Percentiles rank a stretch among this genome's conserved stretches.
Conservation (phyloP, 2,888 invertebrate species). For the Hypsopygia costalis region DNA sequence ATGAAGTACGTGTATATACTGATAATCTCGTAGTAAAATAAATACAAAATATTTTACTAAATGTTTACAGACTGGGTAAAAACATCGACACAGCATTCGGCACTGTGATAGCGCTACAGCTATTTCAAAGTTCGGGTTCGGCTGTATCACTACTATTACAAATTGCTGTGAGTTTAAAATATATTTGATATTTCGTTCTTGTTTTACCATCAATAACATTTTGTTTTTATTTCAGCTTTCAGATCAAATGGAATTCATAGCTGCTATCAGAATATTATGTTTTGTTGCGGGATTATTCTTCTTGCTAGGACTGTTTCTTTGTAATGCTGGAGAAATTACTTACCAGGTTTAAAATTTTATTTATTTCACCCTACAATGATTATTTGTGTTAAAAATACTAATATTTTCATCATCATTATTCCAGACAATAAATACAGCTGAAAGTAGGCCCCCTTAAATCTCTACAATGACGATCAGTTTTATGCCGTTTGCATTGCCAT, state of each 20-base stretch:
- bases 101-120: slow-evolving; percentile 56
- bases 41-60: too few species aligned
- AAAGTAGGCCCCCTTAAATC: too few species aligned
- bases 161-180: slow-evolving; percentile 34
- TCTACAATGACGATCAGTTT: too few species aligned
- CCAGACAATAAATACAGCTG: too few species aligned
- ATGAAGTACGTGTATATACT: too few species aligned
- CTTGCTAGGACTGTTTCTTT: slow-evolving; percentile 58
- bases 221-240: slow-evolving; percentile 42
- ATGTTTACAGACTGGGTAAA: slow-evolving; percentile 44
- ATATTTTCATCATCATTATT: too few species aligned
- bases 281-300: slow-evolving; percentile 58
- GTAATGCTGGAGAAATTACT: slow-evolving; percentile 71
- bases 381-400: too few species aligned
- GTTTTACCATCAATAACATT: not conserved
- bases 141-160: slow-evolving; percentile 50
- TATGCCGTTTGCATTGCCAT: too few species aligned
- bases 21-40: too few species aligned
- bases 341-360: too few species aligned
- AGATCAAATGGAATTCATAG: slow-evolving; percentile 46
- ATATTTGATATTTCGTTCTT: too few species aligned
- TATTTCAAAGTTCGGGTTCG: slow-evolving; percentile 57
- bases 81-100: slow-evolving; percentile 65
- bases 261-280: slow-evolving; percentile 53
- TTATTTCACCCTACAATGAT: too few species aligned